These are phyloP conservation scores for Osmerus eperlanus DNA, from an alignment of 2,113 vertebrate genomes.

Conservation along the genomic window DNA sequence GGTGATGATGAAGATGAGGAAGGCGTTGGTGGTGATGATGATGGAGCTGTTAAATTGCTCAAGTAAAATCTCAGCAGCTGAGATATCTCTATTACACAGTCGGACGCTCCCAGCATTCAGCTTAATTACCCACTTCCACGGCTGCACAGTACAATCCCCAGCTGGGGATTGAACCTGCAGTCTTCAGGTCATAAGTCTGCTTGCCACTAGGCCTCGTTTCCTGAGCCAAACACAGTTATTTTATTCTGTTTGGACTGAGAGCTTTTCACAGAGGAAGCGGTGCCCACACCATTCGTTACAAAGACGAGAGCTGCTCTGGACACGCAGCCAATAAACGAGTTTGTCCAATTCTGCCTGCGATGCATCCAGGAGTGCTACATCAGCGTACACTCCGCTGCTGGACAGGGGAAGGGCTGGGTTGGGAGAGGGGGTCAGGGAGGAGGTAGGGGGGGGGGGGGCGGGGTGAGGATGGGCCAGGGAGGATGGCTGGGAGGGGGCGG, in stretches of 20 bases:
- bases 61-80: conserved; percentile 48
- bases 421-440: neutral
- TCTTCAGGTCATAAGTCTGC: conserved; percentile 43
- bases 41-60: conserved; percentile 30
- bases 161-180: conserved; percentile 50
- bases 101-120: conserved; percentile 63
- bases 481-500: neutral
- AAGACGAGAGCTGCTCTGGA: conserved; percentile 53
- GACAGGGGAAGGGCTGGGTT: conserved; percentile 30
- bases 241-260: conserved; percentile 49
- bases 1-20: neutral
- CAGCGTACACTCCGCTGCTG: conserved; percentile 57
- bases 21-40: neutral
- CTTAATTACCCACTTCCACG: conserved; percentile 65
- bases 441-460: too few relatives aligned
- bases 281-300: conserved; percentile 59
- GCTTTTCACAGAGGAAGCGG: conserved; percentile 53
- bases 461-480: conserved; percentile 3
- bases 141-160: conserved; percentile 49
- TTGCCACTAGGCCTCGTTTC: conserved; percentile 42
- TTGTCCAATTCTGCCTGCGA: conserved; percentile 64
- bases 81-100: conserved; percentile 31
- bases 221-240: conserved; percentile 42
- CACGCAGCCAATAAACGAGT: conserved; percentile 63
- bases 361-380: conserved; percentile 65